Evolutionary conservation across 2,797 vertebrate genomes (phyloP).

Genomic region (Meda fulgida): DNA sequence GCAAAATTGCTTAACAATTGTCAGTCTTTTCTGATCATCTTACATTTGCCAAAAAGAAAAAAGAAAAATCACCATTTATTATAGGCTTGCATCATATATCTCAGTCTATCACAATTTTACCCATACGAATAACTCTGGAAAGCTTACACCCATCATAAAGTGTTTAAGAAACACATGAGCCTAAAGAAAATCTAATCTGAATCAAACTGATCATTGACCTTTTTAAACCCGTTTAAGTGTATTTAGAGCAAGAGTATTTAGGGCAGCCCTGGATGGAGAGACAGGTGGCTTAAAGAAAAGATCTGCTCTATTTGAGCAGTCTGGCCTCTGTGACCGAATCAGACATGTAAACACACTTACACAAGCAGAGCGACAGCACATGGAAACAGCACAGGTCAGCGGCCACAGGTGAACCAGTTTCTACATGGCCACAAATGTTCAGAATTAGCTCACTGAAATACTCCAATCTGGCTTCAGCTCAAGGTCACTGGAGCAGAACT

Average conservation of each 20-base stretch:
- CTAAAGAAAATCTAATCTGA: conserved; percentile 3
- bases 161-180: neutral
- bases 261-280: conserved; percentile 76
- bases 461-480: conserved; percentile 3
- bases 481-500: conserved; percentile 22
- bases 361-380: conserved; percentile 48
- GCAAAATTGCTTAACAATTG: neutral
- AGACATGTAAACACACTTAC: conserved; percentile 73
- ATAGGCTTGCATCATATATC: neutral
- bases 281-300: conserved; percentile 77
- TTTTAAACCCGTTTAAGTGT: conserved; percentile 66
- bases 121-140: neutral
- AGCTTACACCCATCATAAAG: neutral
- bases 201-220: conserved; percentile 53
- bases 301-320: conserved; percentile 76
- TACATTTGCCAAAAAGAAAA: neutral
- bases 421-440: conserved; percentile 3
- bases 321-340: conserved; percentile 68
- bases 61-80: neutral
- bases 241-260: conserved; percentile 73
- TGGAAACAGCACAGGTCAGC: conserved; percentile 33
- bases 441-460: conserved; percentile 5
- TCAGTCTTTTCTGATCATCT: neutral
- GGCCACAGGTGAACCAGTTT: conserved; percentile 16
- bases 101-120: neutral